Evolutionary conservation across 35 echinoderm and acorn worm species (phyloP).

Genomic region (Lytechinus pictus): DNA sequence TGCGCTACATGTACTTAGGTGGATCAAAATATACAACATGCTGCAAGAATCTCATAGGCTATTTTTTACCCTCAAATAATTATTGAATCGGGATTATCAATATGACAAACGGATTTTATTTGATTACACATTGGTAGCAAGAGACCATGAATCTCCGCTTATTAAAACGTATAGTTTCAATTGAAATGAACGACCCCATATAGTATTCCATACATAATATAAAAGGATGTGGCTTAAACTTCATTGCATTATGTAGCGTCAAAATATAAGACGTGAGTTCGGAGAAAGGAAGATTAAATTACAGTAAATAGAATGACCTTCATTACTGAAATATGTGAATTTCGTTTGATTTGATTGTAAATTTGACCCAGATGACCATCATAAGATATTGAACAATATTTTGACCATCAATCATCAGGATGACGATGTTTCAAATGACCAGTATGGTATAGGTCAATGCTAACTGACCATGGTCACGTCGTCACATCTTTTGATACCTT

Average conservation of each 20-base stretch:
- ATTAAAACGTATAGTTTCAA: too few species aligned
- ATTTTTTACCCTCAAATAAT: too few species aligned
- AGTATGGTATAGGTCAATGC: not conserved
- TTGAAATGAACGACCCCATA: too few species aligned
- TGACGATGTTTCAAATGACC: not conserved
- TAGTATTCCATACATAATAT: too few species aligned
- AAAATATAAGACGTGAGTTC: not conserved
- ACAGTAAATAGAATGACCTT: not conserved
- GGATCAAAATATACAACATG: too few species aligned
- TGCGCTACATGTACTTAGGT: too few species aligned
- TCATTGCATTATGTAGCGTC: not conserved
- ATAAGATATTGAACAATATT: not conserved
- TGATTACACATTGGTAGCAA: too few species aligned
- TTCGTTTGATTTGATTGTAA: not conserved
- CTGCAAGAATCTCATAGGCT: too few species aligned
- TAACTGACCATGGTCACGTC: not conserved
- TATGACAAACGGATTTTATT: too few species aligned
- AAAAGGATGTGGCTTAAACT: not conserved
- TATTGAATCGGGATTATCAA: too few species aligned
- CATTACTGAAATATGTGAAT: not conserved
- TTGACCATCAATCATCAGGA: constrained; percentile 1
- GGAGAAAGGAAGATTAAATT: not conserved
- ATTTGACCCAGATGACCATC: not conserved
- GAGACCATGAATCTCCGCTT: not conserved
- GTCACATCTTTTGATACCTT: too few species aligned